A percentile compares a stretch with the other conserved stretches of the same genome.
These are phyloP conservation scores for Haemorhous mexicanus DNA, from an alignment of 2,113 vertebrate species.

Conservation along the genomic window DNA sequence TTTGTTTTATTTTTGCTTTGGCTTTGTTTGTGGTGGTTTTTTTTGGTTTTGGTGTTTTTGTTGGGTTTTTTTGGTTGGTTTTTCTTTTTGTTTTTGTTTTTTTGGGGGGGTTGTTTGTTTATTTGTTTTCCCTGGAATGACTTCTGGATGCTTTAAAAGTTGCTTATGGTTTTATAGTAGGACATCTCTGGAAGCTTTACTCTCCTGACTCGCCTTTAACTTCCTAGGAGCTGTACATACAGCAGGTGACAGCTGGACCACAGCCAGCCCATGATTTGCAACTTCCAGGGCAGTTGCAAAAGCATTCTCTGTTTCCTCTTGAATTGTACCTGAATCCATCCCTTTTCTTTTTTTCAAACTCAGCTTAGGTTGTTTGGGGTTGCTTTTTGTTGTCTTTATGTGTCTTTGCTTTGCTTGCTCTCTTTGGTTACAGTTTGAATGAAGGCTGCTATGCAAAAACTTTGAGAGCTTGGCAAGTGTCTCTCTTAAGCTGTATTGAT, in stretches of 20 bases:
- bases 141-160: neutral
- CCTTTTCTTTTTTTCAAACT: neutral
- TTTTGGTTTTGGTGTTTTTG: neutral
- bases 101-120: neutral
- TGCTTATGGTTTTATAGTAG: neutral
- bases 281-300: neutral
- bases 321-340: neutral
- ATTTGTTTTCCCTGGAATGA: neutral
- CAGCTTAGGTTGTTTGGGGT: neutral
- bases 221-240: neutral
- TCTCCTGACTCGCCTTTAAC: neutral
- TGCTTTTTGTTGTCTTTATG: neutral
- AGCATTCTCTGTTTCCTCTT: neutral
- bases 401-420: neutral
- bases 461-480: neutral
- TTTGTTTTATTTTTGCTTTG: neutral
- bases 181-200: neutral
- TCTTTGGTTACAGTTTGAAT: neutral
- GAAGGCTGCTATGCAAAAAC: neutral
- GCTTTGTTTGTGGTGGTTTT: neutral
- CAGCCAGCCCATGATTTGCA: neutral
- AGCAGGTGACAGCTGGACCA: neutral
- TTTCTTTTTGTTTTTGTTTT: no score
- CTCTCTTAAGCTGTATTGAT: neutral
- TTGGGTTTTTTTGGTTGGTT: neutral